Conservation (phyloP, 2,797 vertebrate species). For the Chiroxiphia lanceolata region DNA sequence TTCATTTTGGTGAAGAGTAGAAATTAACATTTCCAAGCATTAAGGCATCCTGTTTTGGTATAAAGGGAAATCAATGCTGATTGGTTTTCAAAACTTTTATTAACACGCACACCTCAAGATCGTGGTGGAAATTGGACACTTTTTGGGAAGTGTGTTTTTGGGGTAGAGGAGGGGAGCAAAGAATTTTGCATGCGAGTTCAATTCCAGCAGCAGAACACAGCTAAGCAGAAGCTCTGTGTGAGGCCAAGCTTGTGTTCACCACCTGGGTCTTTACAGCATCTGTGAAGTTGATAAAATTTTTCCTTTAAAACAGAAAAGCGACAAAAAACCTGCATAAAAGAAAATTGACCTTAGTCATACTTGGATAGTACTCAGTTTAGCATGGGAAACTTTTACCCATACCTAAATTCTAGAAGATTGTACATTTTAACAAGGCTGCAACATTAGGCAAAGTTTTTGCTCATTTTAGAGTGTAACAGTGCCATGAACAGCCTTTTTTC, state of each 20-base stretch:
- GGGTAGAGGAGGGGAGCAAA: background rate
- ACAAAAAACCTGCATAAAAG: background rate
- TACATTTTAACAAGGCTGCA: background rate
- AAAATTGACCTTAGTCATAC: background rate
- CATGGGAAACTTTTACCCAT: background rate
- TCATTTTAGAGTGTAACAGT: fast-evolving
- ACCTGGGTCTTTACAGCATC: background rate
- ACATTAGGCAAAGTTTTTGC: background rate
- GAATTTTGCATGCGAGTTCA: background rate
- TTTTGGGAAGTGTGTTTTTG: background rate
- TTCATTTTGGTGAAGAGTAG: background rate
- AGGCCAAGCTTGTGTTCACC: background rate
- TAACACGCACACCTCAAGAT: background rate
- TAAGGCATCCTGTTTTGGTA: background rate
- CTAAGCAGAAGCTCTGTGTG: background rate
- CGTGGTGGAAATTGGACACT: background rate
- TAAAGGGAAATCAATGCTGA: background rate
- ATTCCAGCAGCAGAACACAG: background rate
- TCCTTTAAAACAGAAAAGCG: background rate
- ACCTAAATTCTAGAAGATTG: background rate
- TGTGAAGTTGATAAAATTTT: background rate
- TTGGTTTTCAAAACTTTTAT: background rate
- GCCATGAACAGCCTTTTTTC: background rate
- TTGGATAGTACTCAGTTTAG: background rate
- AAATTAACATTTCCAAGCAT: background rate